Conservation (phyloP, 2,113 vertebrate genomes). For the Antigone vipio region DNA sequence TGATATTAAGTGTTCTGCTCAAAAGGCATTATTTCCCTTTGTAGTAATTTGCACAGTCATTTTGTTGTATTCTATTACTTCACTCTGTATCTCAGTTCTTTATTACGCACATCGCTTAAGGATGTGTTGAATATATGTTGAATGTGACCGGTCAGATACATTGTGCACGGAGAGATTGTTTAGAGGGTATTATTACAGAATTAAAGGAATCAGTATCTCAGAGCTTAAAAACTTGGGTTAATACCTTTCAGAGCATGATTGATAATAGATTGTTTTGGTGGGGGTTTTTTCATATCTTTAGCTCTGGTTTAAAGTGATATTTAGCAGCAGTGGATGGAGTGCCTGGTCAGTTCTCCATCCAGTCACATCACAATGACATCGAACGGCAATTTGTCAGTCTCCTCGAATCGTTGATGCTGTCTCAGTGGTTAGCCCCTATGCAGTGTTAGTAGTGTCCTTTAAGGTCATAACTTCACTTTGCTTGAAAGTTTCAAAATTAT, state of each 20-base stretch:
- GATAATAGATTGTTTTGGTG: background rate
- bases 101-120: background rate
- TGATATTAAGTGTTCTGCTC: conserved; percentile 1
- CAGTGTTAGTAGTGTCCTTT: background rate
- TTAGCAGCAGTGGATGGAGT: background rate
- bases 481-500: background rate
- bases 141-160: background rate
- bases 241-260: background rate
- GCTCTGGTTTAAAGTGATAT: background rate
- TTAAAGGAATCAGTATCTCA: background rate
- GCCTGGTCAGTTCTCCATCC: background rate
- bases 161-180: background rate
- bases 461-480: background rate
- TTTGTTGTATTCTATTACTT: background rate
- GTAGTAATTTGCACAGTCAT: conserved; percentile 39
- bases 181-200: background rate
- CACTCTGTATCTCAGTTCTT: background rate
- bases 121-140: background rate
- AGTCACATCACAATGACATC: background rate
- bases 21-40: conserved; percentile 32
- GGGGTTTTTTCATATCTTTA: background rate
- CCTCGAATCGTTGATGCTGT: background rate
- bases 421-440: background rate
- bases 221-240: background rate
- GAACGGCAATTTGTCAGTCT: background rate